Evolutionary conservation across 1,140 invertebrate species (phyloP).

Genomic region (silkworm (Bombyx mori)): DNA sequence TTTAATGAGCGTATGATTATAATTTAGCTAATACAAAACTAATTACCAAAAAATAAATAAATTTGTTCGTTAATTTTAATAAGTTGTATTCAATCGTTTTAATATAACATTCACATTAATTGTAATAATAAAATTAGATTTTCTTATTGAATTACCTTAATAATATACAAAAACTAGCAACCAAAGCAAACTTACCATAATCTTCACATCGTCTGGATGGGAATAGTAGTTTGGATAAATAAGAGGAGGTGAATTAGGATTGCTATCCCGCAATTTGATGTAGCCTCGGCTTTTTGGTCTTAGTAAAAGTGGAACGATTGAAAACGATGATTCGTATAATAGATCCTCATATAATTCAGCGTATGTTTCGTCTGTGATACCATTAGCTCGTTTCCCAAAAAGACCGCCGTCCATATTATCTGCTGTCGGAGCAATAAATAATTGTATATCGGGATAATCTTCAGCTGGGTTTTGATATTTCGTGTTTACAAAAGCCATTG

Average conservation of each 20-base stretch:
- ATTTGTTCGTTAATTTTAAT: too few species aligned
- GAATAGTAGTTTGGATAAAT: slow-evolving; percentile 88
- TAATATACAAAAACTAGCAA: not conserved
- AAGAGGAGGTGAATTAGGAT: slow-evolving; percentile 80
- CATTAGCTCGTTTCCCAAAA: slow-evolving; percentile 76
- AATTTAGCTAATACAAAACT: too few species aligned
- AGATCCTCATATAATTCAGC: slow-evolving; percentile 78
- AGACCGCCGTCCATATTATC: slow-evolving; percentile 84
- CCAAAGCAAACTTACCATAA: slow-evolving; percentile 72
- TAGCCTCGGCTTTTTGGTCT: slow-evolving; percentile 81
- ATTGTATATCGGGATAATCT: slow-evolving; percentile 85
- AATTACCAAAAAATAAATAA: too few species aligned
- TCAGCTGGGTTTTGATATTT: slow-evolving; percentile 75
- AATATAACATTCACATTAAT: too few species aligned
- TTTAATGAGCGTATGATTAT: too few species aligned
- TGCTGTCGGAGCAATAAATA: slow-evolving; percentile 79
- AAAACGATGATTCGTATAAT: slow-evolving; percentile 77
- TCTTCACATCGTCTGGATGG: slow-evolving; percentile 77
- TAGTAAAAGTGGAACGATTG: slow-evolving; percentile 77
- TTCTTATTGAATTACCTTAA: too few species aligned
- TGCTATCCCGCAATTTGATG: slow-evolving; percentile 75
- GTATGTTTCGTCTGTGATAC: slow-evolving; percentile 78
- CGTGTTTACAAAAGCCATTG: slow-evolving; percentile 83
- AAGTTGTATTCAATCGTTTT: too few species aligned
- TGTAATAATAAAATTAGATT: too few species aligned